These are phyloP conservation scores for Drosophila lutescens DNA, from an alignment of 2,888 invertebrate genomes.

Conservation along the genomic window DNA sequence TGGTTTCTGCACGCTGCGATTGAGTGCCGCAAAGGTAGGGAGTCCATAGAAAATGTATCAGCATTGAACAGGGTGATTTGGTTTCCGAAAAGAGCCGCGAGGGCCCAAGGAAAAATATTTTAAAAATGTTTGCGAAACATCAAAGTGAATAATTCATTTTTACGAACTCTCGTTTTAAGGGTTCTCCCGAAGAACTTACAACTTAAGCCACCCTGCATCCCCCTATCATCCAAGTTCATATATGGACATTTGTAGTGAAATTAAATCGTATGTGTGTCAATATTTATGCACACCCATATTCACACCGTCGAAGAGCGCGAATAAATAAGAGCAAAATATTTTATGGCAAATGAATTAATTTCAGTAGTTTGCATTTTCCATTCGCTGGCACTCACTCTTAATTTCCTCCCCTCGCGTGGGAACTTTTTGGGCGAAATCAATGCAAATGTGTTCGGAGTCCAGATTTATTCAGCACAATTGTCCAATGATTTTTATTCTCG, in stretches of 20 bases:
- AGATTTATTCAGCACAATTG: conserved; percentile 16
- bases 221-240: neutral
- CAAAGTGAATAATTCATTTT: conserved; percentile 6
- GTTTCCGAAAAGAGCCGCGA: neutral
- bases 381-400: conserved; percentile 23
- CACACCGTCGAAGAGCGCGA: conserved; percentile 41
- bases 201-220: conserved; percentile 15
- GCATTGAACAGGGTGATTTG: conserved; percentile 29
- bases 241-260: conserved; percentile 34
- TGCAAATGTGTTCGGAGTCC: conserved; percentile 25
- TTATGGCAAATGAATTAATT: conserved; percentile 66
- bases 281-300: conserved; percentile 50
- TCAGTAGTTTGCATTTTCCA: conserved; percentile 52
- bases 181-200: neutral
- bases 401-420: conserved; percentile 14
- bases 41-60: conserved; percentile 42
- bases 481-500: neutral
- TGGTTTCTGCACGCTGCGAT: conserved; percentile 32
- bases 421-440: conserved; percentile 27
- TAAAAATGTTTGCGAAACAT: neutral
- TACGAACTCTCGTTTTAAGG: neutral
- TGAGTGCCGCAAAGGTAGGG: conserved; percentile 43
- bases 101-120: neutral
- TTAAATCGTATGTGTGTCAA: conserved; percentile 62
- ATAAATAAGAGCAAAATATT: conserved; percentile 63